phyloP scores from a whole-genome alignment of 1,140 invertebrate genomes.

The Stegodyphus dumicola region DNA sequence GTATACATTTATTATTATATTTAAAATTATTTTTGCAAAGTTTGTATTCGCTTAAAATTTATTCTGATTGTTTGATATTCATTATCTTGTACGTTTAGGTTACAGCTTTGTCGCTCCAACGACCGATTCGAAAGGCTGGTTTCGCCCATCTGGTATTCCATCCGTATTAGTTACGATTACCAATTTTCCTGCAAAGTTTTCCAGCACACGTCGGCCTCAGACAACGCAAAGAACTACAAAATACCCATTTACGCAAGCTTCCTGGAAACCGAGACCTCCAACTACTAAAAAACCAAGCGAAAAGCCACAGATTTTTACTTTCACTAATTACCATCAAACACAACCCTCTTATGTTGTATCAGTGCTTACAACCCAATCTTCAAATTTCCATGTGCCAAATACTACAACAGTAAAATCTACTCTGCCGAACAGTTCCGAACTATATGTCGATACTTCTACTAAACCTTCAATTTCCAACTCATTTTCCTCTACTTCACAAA shows the following conservation, averaged over 20 bases:
- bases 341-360: not conserved
- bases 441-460: too few relatives aligned
- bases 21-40: too few relatives aligned
- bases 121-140: not conserved
- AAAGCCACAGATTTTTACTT: constrained; percentile 8
- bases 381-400: not conserved
- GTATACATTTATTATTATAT: too few relatives aligned
- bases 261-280: constrained; percentile 33
- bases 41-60: too few relatives aligned
- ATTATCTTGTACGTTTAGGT: too few relatives aligned
- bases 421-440: too few relatives aligned
- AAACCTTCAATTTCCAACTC: too few relatives aligned
- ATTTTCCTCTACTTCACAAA: too few relatives aligned
- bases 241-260: constrained; percentile 7
- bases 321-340: constrained; percentile 10
- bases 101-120: too few relatives aligned
- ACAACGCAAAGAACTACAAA: constrained; percentile 7
- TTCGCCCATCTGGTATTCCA: not conserved
- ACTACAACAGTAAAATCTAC: too few relatives aligned
- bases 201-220: not conserved
- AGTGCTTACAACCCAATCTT: not conserved
- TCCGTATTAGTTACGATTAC: too few relatives aligned
- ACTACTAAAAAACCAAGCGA: not conserved
- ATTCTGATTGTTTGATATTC: too few relatives aligned
- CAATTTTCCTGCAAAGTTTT: not conserved